These are phyloP conservation scores for Bicyclus anynana DNA, from an alignment of 1,140 invertebrate genomes.

Conservation along the genomic window DNA sequence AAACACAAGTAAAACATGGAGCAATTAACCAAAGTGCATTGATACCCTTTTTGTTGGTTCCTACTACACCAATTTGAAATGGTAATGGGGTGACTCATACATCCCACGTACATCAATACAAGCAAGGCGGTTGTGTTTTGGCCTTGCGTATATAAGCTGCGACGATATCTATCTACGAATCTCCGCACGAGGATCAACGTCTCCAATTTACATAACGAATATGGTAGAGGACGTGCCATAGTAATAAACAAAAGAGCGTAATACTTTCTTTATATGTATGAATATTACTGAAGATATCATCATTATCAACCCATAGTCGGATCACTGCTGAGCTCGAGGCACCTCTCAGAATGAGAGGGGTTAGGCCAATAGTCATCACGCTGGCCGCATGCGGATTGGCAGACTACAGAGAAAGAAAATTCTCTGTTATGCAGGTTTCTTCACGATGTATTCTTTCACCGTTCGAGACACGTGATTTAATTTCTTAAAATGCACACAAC, in stretches of 20 bases:
- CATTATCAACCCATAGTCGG: too few relatives aligned
- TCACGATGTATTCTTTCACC: too few relatives aligned
- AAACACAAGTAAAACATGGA: not conserved
- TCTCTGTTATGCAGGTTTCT: too few relatives aligned
- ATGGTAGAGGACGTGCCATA: not conserved
- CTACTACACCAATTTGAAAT: not conserved
- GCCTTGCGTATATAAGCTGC: not conserved
- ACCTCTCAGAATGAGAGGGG: too few relatives aligned
- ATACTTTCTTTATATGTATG: not conserved
- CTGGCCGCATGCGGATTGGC: too few relatives aligned
- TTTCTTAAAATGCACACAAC: too few relatives aligned
- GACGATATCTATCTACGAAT: constrained; percentile 1
- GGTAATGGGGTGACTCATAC: constrained; percentile 1
- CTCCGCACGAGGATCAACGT: constrained; percentile 3
- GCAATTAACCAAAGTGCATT: constrained; percentile 1
- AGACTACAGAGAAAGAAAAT: too few relatives aligned
- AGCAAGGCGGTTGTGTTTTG: not conserved
- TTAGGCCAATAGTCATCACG: too few relatives aligned
- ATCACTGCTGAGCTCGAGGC: too few relatives aligned
- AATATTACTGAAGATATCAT: not conserved
- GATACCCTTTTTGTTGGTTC: constrained; percentile 2
- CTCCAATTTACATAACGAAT: not conserved
- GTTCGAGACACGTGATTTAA: too few relatives aligned
- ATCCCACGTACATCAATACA: constrained; percentile 2
- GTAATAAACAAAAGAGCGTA: not conserved